Base-by-base conservation (phyloP, 2,888 invertebrate genomes). In the Carabus problematicus region DNA sequence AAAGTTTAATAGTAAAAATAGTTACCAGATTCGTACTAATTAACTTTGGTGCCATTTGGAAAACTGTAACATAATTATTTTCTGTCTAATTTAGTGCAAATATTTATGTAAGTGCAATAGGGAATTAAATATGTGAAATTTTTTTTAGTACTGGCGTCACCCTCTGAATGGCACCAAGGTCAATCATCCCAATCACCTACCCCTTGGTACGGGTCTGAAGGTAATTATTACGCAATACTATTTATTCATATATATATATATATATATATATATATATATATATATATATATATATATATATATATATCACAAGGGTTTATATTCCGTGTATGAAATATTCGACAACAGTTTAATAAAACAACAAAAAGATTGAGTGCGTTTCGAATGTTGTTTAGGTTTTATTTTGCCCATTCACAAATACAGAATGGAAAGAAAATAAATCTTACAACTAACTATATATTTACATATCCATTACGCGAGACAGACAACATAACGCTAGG, bases 111-210 rank as follows among this genome's bases (percentile, higher is more conserved):
- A 6, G 29, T 29, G 29, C 6, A 29, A 29, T 3, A 29, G 6
- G 29, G 29, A 29, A 52, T 52, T 52, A 12, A 29, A 52, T 52
- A 47, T 64, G 42, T 64, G 19, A 54, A 49, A 41, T 47, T 52
- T 47, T 67, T 67, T 67, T 29, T 67, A 67, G 67, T 60, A 41
- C 42, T 40, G 52, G 42, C 67, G 19, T 60, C 67, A 19, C 49
- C 67, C 29, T 64, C 64, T 29, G 64, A 64, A 56, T 67, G 67
- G 67, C 67, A 67, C 54, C 67, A 67, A 67, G 67, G 67, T 12
- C 58, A 59, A 40, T 67, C 66, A 47, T 58, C 67, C 16, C 64
- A 64, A 67, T 60, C 43, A 60, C 67, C 60, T 40, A 55, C 67
- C 52, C 59, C 67, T 54, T 67, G 67, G 67, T 67, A 67, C 54